A percentile compares a stretch with the other conserved stretches of the same genome.
Evolutionary conservation across 2,113 vertebrate species (phyloP).

Genomic region (Notiomystis cincta): DNA sequence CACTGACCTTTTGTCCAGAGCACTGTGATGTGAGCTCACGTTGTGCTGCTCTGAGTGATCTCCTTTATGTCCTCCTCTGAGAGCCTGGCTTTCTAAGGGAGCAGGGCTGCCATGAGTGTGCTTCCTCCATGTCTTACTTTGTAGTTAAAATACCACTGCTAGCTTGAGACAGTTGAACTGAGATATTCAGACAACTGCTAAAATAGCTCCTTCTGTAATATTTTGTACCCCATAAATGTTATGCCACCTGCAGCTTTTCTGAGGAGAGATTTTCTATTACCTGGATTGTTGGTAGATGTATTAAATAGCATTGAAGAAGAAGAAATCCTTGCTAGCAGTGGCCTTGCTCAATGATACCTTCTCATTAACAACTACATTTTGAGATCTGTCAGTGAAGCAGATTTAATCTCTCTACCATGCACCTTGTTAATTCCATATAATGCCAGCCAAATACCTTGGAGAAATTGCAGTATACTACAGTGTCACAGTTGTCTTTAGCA

Average conservation of each 20-base stretch:
- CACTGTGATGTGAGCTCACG: not conserved
- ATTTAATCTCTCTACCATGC: slow-evolving; percentile 51
- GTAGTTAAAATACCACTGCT: slow-evolving; percentile 11
- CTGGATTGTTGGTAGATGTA: not conserved
- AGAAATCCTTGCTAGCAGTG: not conserved
- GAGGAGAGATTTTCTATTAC: not conserved
- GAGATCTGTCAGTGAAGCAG: slow-evolving; percentile 54
- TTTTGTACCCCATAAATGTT: not conserved
- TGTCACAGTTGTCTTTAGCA: slow-evolving; percentile 27
- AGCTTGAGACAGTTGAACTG: not conserved
- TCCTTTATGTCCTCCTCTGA: not conserved
- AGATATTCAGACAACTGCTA: not conserved
- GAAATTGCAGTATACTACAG: not conserved
- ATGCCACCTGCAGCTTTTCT: not conserved
- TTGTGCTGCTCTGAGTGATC: not conserved
- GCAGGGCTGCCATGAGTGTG: not conserved
- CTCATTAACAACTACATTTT: slow-evolving; percentile 54
- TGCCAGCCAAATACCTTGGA: slow-evolving; percentile 49
- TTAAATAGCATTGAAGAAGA: not conserved
- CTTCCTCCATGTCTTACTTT: not conserved
- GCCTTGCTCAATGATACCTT: slow-evolving; percentile 26
- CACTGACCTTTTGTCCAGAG: not conserved
- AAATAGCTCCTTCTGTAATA: not conserved
- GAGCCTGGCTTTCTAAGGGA: not conserved
- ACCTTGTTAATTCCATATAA: slow-evolving; percentile 59